Conservation (phyloP, 2,888 invertebrate genomes). For the Papilio gigon region DNA sequence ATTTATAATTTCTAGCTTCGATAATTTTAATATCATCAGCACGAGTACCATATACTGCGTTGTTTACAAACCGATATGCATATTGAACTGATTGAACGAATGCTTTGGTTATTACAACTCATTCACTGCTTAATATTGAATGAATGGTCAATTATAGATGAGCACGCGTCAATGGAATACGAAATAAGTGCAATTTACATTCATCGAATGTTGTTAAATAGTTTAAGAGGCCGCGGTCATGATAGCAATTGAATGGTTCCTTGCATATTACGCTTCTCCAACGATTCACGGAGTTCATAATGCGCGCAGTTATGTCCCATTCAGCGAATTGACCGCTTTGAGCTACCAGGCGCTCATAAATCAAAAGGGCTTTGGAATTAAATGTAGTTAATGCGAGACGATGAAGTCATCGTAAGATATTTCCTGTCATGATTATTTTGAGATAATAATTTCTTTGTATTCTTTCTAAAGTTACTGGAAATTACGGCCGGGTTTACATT, state of each 20-base stretch:
- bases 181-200: conserved; percentile 50
- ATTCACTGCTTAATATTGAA: not conserved
- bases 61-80: not conserved
- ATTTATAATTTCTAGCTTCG: not conserved
- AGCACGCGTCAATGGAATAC: conserved; percentile 13
- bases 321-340: conserved; percentile 33
- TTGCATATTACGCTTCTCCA: conserved; percentile 46
- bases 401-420: conserved; percentile 29
- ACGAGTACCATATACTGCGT: not conserved
- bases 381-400: conserved; percentile 19
- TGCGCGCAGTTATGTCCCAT: conserved; percentile 38
- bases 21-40: not conserved
- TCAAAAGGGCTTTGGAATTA: conserved; percentile 45
- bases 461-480: conserved; percentile 42
- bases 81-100: not conserved
- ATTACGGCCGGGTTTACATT: too few relatives aligned
- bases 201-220: conserved; percentile 53
- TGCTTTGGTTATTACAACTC: not conserved
- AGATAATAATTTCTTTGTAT: not conserved
- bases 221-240: conserved; percentile 48
- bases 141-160: not conserved
- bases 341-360: conserved; percentile 40
- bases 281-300: conserved; percentile 45
- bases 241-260: conserved; percentile 46
- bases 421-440: not conserved